Evolutionary conservation across 2,797 vertebrate genomes (phyloP), one percentile per base, ranked within the genome.

Genomic region (Cryptoblepharus egeriae): DNA sequence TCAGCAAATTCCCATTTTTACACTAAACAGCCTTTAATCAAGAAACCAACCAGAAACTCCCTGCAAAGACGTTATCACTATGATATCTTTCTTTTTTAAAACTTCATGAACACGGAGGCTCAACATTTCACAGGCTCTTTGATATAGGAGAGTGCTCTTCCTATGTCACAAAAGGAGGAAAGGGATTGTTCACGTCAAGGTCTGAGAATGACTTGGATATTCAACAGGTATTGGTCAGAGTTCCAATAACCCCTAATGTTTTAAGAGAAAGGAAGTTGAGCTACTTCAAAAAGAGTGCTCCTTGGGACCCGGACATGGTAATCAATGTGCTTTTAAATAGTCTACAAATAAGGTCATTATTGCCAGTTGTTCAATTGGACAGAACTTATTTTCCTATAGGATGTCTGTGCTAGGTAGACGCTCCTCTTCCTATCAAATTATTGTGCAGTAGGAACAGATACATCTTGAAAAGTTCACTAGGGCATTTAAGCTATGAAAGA

Each of bases 41-140:
- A 86, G 83, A 78, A 85, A 88, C 85, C 90, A 89, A 88, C 89
- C 89, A 89, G 89, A 88, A 89, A 85, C 81, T 86, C 85, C 87
- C 80, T 68, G 72, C 64, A 86, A 90, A 84, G 85, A 89, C 85
- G 85, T 63, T 80, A 65, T 86, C 88, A 79, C 82, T 88, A 32
- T 84, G 7, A 11, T 12, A 52, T 68, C 28, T 32, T 39, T 58
- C 16, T 45, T 10, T 74, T 45, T 30, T 70, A 10, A 20, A 39
- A 30, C 37, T 73, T 63, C 30, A 63, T 28, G 13, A 64, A 20
- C 58, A 73, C 42, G 22, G 30, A 35, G 35, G 42, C 69, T 63
- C 68, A 72, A 80, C 45, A 28, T 77, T 77, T 67, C 65, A n/a
- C 35, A 57, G 52, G 52, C n/a, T 77, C 68, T n/a, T 6, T 24